Base-by-base conservation (phyloP, 1,140 invertebrate genomes). In the Camponotus floridanus region DNA sequence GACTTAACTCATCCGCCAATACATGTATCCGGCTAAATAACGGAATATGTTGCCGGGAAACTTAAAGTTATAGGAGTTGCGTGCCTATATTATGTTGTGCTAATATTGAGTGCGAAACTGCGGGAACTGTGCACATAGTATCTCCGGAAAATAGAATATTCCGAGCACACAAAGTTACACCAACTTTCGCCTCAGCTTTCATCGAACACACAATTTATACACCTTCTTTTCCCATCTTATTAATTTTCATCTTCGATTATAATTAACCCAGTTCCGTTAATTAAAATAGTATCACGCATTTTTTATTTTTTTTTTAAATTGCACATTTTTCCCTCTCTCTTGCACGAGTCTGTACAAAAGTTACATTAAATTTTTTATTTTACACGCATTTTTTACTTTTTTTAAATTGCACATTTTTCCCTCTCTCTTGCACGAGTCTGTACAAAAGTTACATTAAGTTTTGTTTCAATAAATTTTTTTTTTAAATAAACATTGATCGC, bases 1-100 rank as follows among this genome's bases (percentile, higher is more conserved):
- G 79, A 73, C 55, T 74, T 74, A 61, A 83, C 45, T 83, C 68
- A 83, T 74, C 73, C 68, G 26, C 79, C 68, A 59, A 74, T 83
- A 83, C 31, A 42, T 74, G 39, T 74, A 83, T 83, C 68, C 39
- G 57, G 13, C 26, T 61, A 81, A 81, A 70, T 83, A 74, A 83
- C 48, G 68, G 79, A 83, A 83, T 83, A 73, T 83, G 79, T 61
- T 83, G 61, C 18, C 2, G 68, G 18, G 68, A 48, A 83, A 73
- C 67, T 81, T 81, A 73, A 67, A 80, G 78, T 70, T 74, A 83
- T 48, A 36, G 21, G 21, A 55, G 51, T 73, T 73, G 65, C 67
- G 26, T 73, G 79, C 39, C 31, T 74, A 36, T 33, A 18, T 39
- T 48, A 15, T 57, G 39, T 18, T 39, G 36, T 36, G 39, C 36